Base-by-base conservation (phyloP, 1,140 invertebrate species). In the Drosophila santomea region DNA sequence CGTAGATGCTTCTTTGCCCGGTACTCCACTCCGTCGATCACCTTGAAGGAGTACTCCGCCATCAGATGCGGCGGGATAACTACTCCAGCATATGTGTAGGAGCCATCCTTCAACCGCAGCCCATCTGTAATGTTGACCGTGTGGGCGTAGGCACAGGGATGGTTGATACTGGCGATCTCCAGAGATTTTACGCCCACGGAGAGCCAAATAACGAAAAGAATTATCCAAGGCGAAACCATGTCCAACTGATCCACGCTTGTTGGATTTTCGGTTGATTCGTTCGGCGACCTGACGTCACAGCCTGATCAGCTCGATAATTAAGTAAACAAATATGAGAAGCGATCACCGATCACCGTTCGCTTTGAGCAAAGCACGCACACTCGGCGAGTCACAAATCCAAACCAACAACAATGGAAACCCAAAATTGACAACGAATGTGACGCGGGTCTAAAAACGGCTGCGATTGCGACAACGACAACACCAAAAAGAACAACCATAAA, bases 101-200 rank as follows among this genome's bases (percentile, higher is more conserved):
- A 90, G 8, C 90, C 90, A 56, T 91, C 90, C 43, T 84, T 84
- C 0, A 91, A 54, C 0, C 86, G 73, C 1, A 91, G 41, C 0
- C 85, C 90, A 17, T 91, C 86, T 11, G 85, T 88, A 4, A 91
- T 85, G 45, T 91, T 91, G 0, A 91, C 86, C 0, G 90, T 91
- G 6, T 90, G 50, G 2, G 77, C 72, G 35, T 79, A 91, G 47
- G 62, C 44, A 41, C 90, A 91, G 4, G 90, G 90, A 32, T 85
- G 74, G 11, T 44, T 44, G 0, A 67, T 12, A 20, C 35, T 48
- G 11, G 72, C 75, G 1, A 57, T 73, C 35, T 72, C 75, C 41
- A 63, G 7, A 1, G 54, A 39, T 12, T 25, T 38, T 6, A 41
- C 51, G 12, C 51, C 51, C 63, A 57, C 20, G 20, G 17, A 36